phyloP scores from a whole-genome alignment of 2,113 vertebrate species.

The Colaptes auratus region DNA sequence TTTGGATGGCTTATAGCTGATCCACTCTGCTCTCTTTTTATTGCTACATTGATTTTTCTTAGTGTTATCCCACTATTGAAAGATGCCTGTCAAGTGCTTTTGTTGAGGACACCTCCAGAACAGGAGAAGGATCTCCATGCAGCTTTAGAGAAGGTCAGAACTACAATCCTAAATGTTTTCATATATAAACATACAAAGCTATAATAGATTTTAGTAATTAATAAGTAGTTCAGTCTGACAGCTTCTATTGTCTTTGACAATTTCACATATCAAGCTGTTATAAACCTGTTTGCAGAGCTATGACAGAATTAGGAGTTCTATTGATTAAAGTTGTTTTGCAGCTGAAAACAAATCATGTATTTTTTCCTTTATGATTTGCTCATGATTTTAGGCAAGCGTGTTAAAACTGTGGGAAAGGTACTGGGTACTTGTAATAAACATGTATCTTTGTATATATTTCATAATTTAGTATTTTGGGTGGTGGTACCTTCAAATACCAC shows the following conservation, averaged over 20 bases:
- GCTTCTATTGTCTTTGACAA: not conserved
- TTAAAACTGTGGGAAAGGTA: not conserved
- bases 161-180: not conserved
- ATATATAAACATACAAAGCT: not conserved
- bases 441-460: too few relatives aligned
- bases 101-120: conserved; percentile 88
- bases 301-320: not conserved
- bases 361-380: not conserved
- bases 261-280: not conserved
- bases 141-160: conserved; percentile 92
- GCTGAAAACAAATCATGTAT: not conserved
- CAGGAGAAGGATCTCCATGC: conserved; percentile 89
- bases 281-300: not conserved
- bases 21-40: conserved; percentile 97
- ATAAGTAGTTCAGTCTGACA: not conserved
- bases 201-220: not conserved
- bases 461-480: too few relatives aligned
- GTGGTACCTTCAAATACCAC: too few relatives aligned
- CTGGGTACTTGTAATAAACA: not conserved
- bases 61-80: conserved; percentile 95
- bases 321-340: not conserved
- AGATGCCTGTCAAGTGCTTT: conserved; percentile 93
- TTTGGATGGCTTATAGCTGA: conserved; percentile 98
- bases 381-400: not conserved
- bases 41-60: conserved; percentile 93